Evolutionary conservation across 1,140 invertebrate species (phyloP), one percentile per base, ranked within the genome.

Genomic region (Sycobia sp.): DNA sequence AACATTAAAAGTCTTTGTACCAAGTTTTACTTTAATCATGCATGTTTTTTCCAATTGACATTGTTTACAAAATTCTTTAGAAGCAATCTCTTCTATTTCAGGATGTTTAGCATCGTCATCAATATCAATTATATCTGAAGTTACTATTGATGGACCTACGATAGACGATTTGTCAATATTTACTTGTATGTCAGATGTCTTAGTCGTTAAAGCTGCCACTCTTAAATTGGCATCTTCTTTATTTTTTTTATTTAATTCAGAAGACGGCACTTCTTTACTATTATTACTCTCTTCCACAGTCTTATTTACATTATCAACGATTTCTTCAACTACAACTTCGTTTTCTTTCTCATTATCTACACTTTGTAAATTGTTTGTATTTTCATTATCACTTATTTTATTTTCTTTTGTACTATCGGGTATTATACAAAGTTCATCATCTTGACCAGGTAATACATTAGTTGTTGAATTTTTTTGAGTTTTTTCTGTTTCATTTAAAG

Each of bases 381-480:
- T 59, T 41, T 39, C 46, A 43, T 56, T 64, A 23, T 54, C 58
- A 47, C 34, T 60, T 13, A 36, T 36, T 73, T 62, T 57, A 76
- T 69, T 16, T 73, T 67, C 39, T 68, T 80, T 81, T 75, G 79
- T 81, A 34, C 70, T 78, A 41, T 81, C 79, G 18, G 79, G 79
- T 27, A 81, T 79, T 22, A 82, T 82, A 50, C 80, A 81, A 1
- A 82, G 62, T 27, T 81, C 79, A 38, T 81, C 76, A 53, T 82
- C 79, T 62, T 81, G 79, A 9, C 78, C 79, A 14, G 79, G 78
- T 23, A 79, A 69, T 20, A 82, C 32, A 25, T 66, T 61, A 25
- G 62, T 32, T 25, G 56, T 56, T 20, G 56, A 39, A 22, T 29
- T 57, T 0, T 32, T 29, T n/a, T 62, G 22, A 46, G 67, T 20